These are phyloP conservation scores for Pseudolaguvia tuberculata DNA, from an alignment of 2,113 vertebrate species.

Conservation along the genomic window DNA sequence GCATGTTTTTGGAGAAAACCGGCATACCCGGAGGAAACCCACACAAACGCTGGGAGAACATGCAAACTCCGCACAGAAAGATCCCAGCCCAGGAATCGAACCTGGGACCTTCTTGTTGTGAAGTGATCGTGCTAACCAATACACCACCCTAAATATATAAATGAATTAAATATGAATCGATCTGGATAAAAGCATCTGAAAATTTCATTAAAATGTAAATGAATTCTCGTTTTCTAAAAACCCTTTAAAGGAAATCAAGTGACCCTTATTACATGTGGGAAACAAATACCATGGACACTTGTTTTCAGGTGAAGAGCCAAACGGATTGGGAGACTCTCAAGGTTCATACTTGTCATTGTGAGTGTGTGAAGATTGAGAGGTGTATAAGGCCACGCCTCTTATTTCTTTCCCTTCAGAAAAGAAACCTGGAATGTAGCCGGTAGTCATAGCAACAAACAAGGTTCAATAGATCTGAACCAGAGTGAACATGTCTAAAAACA, in stretches of 20 bases:
- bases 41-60: too few relatives aligned
- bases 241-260: constrained; percentile 53
- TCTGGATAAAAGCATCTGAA: too few relatives aligned
- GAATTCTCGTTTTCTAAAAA: background rate
- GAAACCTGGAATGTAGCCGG: constrained; percentile 52
- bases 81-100: too few relatives aligned
- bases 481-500: constrained; percentile 42
- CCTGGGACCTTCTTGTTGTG: too few relatives aligned
- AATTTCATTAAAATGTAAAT: too few relatives aligned
- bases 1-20: too few relatives aligned
- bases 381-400: constrained; percentile 49
- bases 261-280: constrained; percentile 47
- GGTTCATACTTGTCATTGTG: constrained; percentile 5
- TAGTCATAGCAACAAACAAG: constrained; percentile 67
- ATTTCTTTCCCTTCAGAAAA: constrained; percentile 47
- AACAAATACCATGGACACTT: constrained; percentile 59
- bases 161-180: too few relatives aligned
- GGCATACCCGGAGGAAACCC: too few relatives aligned
- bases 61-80: too few relatives aligned
- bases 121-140: too few relatives aligned
- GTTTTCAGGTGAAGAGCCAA: constrained; percentile 52
- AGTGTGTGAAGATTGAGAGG: constrained; percentile 13
- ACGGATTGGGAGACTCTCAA: constrained; percentile 42
- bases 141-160: too few relatives aligned
- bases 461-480: constrained; percentile 48